Percentiles rank a stretch among this genome's conserved stretches.
These are phyloP conservation scores for Sylvietta virens DNA, from an alignment of 2,113 vertebrate species.

Conservation along the genomic window DNA sequence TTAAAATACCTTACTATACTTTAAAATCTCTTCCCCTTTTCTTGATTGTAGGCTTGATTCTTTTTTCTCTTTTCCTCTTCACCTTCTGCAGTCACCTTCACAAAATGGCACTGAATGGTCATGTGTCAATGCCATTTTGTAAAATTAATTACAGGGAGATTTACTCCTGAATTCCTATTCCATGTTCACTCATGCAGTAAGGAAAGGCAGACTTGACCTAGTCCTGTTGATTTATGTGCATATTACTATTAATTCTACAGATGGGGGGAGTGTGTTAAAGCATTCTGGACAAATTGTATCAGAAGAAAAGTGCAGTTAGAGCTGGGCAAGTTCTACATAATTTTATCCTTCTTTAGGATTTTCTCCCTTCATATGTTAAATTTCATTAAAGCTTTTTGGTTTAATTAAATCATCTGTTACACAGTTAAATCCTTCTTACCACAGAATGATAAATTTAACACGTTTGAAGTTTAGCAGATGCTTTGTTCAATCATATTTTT, in stretches of 20 bases:
- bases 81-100: constrained; percentile 40
- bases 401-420: not conserved
- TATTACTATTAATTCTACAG: not conserved
- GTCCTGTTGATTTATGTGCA: not conserved
- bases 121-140: not conserved
- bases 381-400: not conserved
- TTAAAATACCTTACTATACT: not conserved
- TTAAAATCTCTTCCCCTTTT: not conserved
- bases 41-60: not conserved
- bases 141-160: not conserved
- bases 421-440: not conserved
- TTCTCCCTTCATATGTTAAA: not conserved
- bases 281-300: not conserved
- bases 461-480: not conserved
- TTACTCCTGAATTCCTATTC: not conserved
- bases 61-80: not conserved
- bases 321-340: not conserved
- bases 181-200: not conserved
- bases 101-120: not conserved
- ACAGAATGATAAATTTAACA: not conserved
- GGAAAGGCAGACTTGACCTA: not conserved
- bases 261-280: not conserved
- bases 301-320: not conserved
- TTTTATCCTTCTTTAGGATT: not conserved
- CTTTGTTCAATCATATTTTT: not conserved